These are phyloP conservation scores for Campoletis sonorensis DNA, from an alignment of 1,140 invertebrate species.

Conservation along the genomic window DNA sequence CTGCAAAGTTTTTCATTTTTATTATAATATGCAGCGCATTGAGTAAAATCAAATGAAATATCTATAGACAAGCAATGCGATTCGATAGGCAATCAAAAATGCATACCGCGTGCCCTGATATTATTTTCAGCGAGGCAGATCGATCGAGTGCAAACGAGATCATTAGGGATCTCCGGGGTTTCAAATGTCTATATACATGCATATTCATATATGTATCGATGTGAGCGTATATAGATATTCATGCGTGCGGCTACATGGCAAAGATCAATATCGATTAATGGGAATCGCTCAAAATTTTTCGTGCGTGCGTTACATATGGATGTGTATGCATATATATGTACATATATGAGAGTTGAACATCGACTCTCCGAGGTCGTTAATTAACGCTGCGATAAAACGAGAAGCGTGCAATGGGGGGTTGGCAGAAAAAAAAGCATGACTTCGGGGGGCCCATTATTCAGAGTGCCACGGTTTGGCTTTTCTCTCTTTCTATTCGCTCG, in stretches of 20 bases:
- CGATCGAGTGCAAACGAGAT: conserved; percentile 43
- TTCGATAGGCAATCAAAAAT: conserved; percentile 8
- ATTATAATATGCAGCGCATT: not conserved
- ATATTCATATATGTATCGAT: not conserved
- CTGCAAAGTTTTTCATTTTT: not conserved
- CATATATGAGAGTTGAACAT: not conserved
- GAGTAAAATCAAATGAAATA: not conserved
- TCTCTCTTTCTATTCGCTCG: conserved; percentile 5
- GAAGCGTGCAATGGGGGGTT: conserved; percentile 43
- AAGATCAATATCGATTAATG: conserved; percentile 47
- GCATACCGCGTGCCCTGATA: not conserved
- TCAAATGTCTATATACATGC: conserved; percentile 10
- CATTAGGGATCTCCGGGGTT: conserved; percentile 18
- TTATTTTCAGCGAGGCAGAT: conserved; percentile 19
- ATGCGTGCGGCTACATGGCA: conserved; percentile 4
- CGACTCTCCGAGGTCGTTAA: conserved; percentile 47
- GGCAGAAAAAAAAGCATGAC: conserved; percentile 36
- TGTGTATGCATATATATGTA: not conserved
- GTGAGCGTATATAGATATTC: not conserved
- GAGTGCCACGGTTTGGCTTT: conserved; percentile 31
- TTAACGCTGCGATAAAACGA: conserved; percentile 49
- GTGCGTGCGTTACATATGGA: conserved; percentile 4
- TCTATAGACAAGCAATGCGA: not conserved
- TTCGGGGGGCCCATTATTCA: conserved; percentile 45
- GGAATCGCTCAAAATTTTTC: conserved; percentile 41